Base-by-base conservation (phyloP, 2,888 invertebrate genomes). In the Drosophila melanosoma region DNA sequence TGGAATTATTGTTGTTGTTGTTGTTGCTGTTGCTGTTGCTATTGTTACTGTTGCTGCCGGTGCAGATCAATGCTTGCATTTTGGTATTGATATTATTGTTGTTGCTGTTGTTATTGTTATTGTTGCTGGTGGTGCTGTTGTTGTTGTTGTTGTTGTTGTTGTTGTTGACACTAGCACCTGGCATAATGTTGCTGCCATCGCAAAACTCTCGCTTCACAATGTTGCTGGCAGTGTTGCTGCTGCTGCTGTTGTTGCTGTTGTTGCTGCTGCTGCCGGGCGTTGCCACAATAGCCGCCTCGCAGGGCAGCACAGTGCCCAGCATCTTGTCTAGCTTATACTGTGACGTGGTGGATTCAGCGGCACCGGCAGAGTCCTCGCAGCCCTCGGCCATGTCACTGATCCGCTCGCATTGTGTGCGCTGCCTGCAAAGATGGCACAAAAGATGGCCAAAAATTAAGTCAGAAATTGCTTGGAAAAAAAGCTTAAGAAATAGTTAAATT, bases 341-440 rank as follows among this genome's bases (percentile, higher is more conserved):
- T 72, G 87, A 81, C 70, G 83, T 82, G 23, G 64, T 88, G 56
- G 88, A 74, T 82, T 86, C 85, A 69, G 83, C 82, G 75, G 83
- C 88, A 67, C 83, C 86, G 71, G 71, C 85, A 71, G 95, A 95
- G 85, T 93, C 93, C 92, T 94, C 94, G 90, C 94, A 95, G 94
- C 96, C 96, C 94, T 95, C 95, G 94, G 95, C 95, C 95, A 95
- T 95, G 94, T 95, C 95, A 95, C 94, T 94, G 94, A 94, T 94
- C 95, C 69, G 67, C 69, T 65, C 36, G 67, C 80, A 80, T 80
- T 69, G 54, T 81, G 66, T 63, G 62, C 69, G 42, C 49, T 51
- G 94, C 95, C 96, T 96, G 94, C 91, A 95, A 94, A 52, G 17
- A 17, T 23, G 2, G 2, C n/a, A n/a, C n/a, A n/a, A 95, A 94